Base-by-base conservation (phyloP, 2,888 invertebrate genomes). In the Spisula solida region DNA sequence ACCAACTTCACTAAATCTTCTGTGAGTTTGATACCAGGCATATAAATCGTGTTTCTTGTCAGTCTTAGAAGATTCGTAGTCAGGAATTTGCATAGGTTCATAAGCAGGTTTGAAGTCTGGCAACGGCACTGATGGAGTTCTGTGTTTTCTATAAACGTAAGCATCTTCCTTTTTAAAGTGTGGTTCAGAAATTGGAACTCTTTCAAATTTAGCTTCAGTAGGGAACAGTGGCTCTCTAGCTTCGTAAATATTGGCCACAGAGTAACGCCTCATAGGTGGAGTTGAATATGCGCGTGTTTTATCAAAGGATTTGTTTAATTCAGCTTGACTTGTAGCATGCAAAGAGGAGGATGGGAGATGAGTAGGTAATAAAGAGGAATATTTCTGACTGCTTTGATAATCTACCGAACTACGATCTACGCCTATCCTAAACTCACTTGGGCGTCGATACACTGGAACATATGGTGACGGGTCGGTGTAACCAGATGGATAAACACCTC, bases 391-490 rank as follows among this genome's bases (percentile, higher is more conserved):
- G 41, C 48, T 82, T 31, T 82, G 82, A 82, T 47, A 80, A 34
- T 81, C 82, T 86, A 86, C 20, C 14, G 48, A 55, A 60, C 86
- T 88, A 88, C 86, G 86, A 31, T 87, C 88, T 91, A 89, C 66
- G 51, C 87, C 87, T 86, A 89, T 78, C 81, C 88, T 83, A 86
- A 88, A 94, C 95, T 95, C 91, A 95, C 95, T 93, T 93, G 95
- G 95, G 85, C 93, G 92, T 81, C 95, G 93, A 94, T 95, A 95
- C 82, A 95, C 93, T n/a, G 95, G 94, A 1, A 98, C 98, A 96
- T 98, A 98, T 0, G 99, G 99, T 87, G 99, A 99, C 0, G 99
- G 99, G 96, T 99, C 99, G 96, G 99, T 99, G 93, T 99, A 98
- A 81, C 99, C 99, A 96, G 98, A 98, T 12, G 91, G 95, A 96